Conservation (phyloP, 2,113 vertebrate species). For the Gavia stellata region DNA sequence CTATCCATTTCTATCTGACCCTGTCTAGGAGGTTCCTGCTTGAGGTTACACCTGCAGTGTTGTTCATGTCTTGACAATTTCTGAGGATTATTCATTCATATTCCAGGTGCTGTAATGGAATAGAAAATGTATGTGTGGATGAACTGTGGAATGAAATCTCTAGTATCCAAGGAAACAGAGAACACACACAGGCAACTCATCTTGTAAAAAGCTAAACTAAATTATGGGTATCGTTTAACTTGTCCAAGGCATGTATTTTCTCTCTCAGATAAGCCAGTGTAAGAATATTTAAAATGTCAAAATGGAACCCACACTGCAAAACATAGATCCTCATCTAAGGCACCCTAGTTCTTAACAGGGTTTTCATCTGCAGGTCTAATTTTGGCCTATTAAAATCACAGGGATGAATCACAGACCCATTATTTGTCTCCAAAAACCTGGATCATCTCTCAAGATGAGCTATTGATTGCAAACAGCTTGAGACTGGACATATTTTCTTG, state of each 20-base stretch:
- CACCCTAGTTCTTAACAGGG: background rate
- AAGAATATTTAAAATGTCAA: background rate
- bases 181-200: background rate
- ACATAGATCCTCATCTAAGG: background rate
- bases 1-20: background rate
- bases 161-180: slow-evolving; percentile 36
- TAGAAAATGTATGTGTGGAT: background rate
- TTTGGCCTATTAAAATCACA: background rate
- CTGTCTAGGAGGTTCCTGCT: background rate
- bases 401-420: background rate
- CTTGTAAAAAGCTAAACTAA: background rate
- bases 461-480: background rate
- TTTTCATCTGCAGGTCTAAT: background rate
- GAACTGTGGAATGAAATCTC: background rate
- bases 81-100: background rate
- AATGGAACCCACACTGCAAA: background rate
- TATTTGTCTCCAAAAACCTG: background rate
- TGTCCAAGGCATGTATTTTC: background rate
- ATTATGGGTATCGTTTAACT: background rate
- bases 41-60: background rate
- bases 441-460: background rate
- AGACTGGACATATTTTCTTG: background rate
- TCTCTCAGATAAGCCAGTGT: background rate
- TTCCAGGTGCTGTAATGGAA: background rate
- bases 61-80: background rate